A percentile compares a stretch with the other conserved stretches of the same genome.
These are phyloP conservation scores for Sabatieria punctata DNA, from an alignment of 2,888 invertebrate species.

Conservation along the genomic window DNA sequence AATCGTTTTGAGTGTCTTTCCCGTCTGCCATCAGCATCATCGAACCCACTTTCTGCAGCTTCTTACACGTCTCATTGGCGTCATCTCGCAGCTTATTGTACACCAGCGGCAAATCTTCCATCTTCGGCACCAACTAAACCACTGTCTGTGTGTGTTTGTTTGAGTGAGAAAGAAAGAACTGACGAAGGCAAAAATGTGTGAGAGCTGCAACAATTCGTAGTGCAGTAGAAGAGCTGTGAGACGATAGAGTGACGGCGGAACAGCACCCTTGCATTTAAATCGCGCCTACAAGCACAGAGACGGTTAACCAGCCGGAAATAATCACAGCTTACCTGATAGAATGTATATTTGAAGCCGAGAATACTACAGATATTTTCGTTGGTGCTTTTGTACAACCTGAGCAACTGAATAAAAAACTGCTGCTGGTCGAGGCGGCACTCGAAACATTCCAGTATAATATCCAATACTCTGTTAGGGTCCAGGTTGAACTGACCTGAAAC, in stretches of 20 bases:
- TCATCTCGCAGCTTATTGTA: no score
- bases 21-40: no score
- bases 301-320: not conserved
- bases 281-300: not conserved
- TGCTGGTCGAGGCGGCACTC: conserved; percentile 45
- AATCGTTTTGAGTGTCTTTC: no score
- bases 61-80: no score
- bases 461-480: conserved; percentile 91
- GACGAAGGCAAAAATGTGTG: conserved; percentile 78
- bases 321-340: conserved; percentile 38
- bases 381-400: conserved; percentile 73
- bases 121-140: no score
- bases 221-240: conserved; percentile 76
- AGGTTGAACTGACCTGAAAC: conserved; percentile 81
- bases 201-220: conserved; percentile 62
- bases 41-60: no score
- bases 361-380: conserved; percentile 75
- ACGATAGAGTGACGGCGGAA: conserved; percentile 63
- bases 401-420: conserved; percentile 36
- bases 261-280: not conserved
- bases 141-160: no score
- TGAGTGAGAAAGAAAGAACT: no score
- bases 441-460: conserved; percentile 87
- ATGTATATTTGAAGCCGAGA: conserved; percentile 70
- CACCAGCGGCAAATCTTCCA: no score